Conservation (phyloP, 2,888 invertebrate genomes). For the Agonopterix heracliana region DNA sequence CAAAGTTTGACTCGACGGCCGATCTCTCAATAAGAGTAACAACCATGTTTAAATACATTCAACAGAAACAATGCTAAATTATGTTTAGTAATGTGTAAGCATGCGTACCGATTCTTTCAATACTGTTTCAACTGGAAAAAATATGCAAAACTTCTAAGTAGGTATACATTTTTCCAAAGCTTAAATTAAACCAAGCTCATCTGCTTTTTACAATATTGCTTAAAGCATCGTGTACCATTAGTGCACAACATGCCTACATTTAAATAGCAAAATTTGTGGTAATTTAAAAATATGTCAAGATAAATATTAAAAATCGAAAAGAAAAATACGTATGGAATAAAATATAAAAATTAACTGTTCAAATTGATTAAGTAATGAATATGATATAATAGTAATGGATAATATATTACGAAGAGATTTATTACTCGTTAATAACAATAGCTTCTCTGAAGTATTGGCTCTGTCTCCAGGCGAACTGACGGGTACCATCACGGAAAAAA, state of each 20-base stretch:
- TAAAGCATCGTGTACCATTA: constrained; percentile 39
- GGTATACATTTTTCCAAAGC: constrained; percentile 23
- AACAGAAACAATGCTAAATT: too few species aligned
- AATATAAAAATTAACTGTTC: constrained; percentile 53
- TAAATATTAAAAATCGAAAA: constrained; percentile 25
- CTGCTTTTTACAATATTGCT: constrained; percentile 30
- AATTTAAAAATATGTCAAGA: constrained; percentile 35
- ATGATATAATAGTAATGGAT: constrained; percentile 59
- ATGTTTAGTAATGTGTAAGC: constrained; percentile 15
- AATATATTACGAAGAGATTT: constrained; percentile 71
- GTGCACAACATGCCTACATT: constrained; percentile 65
- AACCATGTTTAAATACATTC: too few species aligned
- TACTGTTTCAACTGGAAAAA: constrained; percentile 58
- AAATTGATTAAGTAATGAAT: constrained; percentile 31
- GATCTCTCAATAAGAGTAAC: too few species aligned
- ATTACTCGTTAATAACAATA: constrained; percentile 92
- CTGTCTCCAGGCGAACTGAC: constrained; percentile 95
- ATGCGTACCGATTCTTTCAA: constrained; percentile 66
- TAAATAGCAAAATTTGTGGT: constrained; percentile 45
- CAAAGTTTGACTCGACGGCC: too few species aligned
- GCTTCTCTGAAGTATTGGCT: constrained; percentile 98
- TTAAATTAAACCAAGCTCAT: constrained; percentile 17
- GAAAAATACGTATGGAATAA: constrained; percentile 50
- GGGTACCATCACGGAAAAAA: constrained; percentile 59
- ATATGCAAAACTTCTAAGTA: constrained; percentile 38